Conservation (phyloP, 1,140 invertebrate genomes). For the Aleiodes sp. region DNA sequence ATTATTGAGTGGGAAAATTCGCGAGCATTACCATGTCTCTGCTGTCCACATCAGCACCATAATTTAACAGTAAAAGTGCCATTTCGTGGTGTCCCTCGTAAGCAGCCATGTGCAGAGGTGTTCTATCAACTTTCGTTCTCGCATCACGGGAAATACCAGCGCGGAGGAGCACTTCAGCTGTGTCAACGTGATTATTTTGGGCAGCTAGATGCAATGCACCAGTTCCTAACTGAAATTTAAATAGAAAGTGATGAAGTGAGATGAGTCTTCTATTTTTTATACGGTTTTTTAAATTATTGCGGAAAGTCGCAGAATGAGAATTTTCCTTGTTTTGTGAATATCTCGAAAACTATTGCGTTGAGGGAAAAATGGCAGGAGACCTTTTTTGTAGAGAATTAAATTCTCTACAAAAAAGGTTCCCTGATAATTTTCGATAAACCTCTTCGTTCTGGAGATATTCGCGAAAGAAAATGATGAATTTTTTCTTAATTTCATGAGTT, state of each 20-base stretch:
- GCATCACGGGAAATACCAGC: slow-evolving; percentile 89
- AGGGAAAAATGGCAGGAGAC: too few species aligned
- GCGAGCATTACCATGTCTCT: slow-evolving; percentile 82
- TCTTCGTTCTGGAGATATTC: too few species aligned
- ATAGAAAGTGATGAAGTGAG: too few species aligned
- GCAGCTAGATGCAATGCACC: slow-evolving; percentile 89
- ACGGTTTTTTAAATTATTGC: not conserved
- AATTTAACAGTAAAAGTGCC: slow-evolving; percentile 78
- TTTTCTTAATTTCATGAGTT: too few species aligned
- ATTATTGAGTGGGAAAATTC: slow-evolving; percentile 14
- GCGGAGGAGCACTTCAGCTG: slow-evolving; percentile 82
- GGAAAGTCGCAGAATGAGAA: not conserved
- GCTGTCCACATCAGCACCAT: slow-evolving; percentile 80
- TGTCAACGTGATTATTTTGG: slow-evolving; percentile 82
- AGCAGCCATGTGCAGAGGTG: slow-evolving; percentile 87
- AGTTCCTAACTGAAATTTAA: slow-evolving; percentile 77
- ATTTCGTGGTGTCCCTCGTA: slow-evolving; percentile 86
- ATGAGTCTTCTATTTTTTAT: not conserved
- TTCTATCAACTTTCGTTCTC: slow-evolving; percentile 91
- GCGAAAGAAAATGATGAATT: too few species aligned
- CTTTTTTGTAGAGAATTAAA: too few species aligned
- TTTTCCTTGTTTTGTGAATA: not conserved
- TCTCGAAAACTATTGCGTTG: too few species aligned
- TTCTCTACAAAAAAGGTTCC: too few species aligned
- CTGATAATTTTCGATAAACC: too few species aligned